phyloP scores from a whole-genome alignment of 2,888 invertebrate genomes.

The Andricus curvator region DNA sequence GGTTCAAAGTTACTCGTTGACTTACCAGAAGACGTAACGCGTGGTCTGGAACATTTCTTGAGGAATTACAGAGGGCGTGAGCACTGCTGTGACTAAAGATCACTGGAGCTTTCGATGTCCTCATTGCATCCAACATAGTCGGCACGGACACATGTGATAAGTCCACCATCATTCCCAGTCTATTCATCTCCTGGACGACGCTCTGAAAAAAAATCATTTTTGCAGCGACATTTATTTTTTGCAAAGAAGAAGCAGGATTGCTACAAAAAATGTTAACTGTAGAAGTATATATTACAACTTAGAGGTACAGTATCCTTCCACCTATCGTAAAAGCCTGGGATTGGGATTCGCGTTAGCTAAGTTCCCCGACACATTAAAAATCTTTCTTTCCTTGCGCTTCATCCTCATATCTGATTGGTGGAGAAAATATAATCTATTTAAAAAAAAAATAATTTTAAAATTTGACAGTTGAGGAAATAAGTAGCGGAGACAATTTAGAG shows the following conservation, averaged over 20 bases:
- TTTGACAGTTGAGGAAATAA: no score
- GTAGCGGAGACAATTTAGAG: no score
- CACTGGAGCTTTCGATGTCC: constrained; percentile 80
- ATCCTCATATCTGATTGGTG: no score
- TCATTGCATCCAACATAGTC: constrained; percentile 81
- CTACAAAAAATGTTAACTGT: no score
- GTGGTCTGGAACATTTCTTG: constrained; percentile 82
- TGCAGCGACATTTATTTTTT: not conserved
- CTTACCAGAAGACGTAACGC: constrained; percentile 81
- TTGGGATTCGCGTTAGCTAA: no score
- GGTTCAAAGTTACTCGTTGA: constrained; percentile 46
- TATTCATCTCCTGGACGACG: constrained; percentile 83
- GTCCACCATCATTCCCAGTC: constrained; percentile 83
- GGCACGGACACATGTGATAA: constrained; percentile 80
- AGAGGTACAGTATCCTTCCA: no score
- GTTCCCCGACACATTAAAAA: no score
- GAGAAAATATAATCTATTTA: no score
- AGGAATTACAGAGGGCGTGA: constrained; percentile 81
- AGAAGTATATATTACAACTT: no score
- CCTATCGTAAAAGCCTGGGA: no score
- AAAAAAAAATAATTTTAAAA: no score
- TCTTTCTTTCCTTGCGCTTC: no score
- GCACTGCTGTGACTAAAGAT: constrained; percentile 83
- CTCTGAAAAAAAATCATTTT: constrained; percentile 69
- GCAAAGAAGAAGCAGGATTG: not conserved